A percentile compares a stretch with the other conserved stretches of the same genome.
phyloP scores from a whole-genome alignment of 2,888 invertebrate species.

The Anarsia innoxiella region DNA sequence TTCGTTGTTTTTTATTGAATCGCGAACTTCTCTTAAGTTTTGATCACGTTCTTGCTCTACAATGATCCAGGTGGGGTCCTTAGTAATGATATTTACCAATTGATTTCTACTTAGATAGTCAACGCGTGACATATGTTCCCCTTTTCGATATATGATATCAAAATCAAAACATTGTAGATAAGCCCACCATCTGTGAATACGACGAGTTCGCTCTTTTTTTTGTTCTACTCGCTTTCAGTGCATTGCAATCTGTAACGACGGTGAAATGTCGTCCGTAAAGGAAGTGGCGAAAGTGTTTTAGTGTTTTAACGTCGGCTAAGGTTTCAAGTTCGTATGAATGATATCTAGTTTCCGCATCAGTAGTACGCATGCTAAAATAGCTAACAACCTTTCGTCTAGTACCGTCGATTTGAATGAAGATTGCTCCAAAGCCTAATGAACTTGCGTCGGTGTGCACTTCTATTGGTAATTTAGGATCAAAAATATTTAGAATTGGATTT shows the following conservation, averaged over 20 bases:
- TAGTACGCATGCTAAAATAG: constrained; percentile 1
- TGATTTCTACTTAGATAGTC: constrained; percentile 12
- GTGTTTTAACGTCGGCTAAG: constrained; percentile 15
- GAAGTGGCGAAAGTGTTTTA: constrained; percentile 16
- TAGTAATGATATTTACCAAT: not conserved
- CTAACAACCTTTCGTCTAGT: not conserved
- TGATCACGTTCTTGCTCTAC: constrained; percentile 1
- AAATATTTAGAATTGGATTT: not conserved
- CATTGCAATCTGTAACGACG: constrained; percentile 16
- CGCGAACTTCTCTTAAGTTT: not conserved
- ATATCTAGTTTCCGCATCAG: not conserved
- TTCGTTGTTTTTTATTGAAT: not conserved
- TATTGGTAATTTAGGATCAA: not conserved
- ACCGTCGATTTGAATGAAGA: not conserved
- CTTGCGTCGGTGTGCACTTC: constrained; percentile 1
- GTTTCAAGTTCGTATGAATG: constrained; percentile 17
- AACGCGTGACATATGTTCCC: constrained; percentile 10
- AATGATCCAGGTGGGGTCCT: constrained; percentile 1
- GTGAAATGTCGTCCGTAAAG: constrained; percentile 11
- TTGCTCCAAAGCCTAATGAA: not conserved
- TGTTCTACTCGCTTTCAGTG: constrained; percentile 14
- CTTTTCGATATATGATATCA: constrained; percentile 14
- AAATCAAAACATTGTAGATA: constrained; percentile 18
- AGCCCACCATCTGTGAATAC: constrained; percentile 21
- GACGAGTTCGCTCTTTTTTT: constrained; percentile 18